Percentiles rank a stretch among this genome's conserved stretches.
phyloP scores from a whole-genome alignment of 2,888 invertebrate genomes.

The Drepana falcataria region DNA sequence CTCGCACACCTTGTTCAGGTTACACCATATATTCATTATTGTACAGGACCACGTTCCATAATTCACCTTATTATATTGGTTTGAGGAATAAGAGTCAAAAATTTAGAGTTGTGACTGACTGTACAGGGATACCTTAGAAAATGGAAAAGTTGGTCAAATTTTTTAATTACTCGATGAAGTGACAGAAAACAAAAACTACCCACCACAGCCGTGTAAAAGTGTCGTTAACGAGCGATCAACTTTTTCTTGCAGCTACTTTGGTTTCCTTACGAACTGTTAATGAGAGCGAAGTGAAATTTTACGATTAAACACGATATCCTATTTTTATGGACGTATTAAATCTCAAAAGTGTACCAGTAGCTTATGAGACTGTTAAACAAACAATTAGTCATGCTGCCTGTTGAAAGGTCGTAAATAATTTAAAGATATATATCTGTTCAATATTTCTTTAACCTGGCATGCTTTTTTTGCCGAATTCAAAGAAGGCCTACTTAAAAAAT shows the following conservation, averaged over 20 bases:
- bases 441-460: too few relatives aligned
- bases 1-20: conserved; percentile 47
- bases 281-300: conserved; percentile 53
- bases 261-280: conserved; percentile 56
- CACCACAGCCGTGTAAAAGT: conserved; percentile 8
- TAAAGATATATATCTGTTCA: too few relatives aligned
- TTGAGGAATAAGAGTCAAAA: too few relatives aligned
- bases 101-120: too few relatives aligned
- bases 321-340: conserved; percentile 56
- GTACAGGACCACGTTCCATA: not conserved
- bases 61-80: not conserved
- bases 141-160: too few relatives aligned
- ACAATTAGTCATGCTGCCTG: conserved; percentile 17
- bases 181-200: conserved; percentile 7
- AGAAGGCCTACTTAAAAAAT: too few relatives aligned
- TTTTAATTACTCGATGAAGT: too few relatives aligned
- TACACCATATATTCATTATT: conserved; percentile 22
- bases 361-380: conserved; percentile 19
- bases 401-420: conserved; percentile 15
- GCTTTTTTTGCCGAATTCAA: too few relatives aligned
- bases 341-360: conserved; percentile 28
- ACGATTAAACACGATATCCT: conserved; percentile 55
- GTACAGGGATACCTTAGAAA: too few relatives aligned
- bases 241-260: conserved; percentile 25
- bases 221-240: conserved; percentile 21